Conservation (phyloP, 2,888 invertebrate genomes). For the Plagodis dolabraria region DNA sequence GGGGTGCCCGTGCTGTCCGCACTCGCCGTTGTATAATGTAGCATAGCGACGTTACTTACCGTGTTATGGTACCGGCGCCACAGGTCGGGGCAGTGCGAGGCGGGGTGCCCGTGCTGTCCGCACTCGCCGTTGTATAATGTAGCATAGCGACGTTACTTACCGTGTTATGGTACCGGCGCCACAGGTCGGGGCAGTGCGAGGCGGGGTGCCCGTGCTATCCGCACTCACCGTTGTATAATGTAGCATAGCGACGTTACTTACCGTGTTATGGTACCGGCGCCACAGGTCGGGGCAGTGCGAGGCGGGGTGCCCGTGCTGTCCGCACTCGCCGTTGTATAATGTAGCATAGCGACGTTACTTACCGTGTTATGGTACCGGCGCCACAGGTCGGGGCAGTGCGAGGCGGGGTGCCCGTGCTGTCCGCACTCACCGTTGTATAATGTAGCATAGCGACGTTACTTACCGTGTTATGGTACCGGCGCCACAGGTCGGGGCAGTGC, state of each 20-base stretch:
- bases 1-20: constrained; percentile 87
- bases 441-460: too few species aligned
- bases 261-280: constrained; percentile 91
- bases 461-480: constrained; percentile 89
- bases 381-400: constrained; percentile 90
- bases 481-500: constrained; percentile 90
- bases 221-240: constrained; percentile 86
- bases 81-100: constrained; percentile 87
- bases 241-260: constrained; percentile 44
- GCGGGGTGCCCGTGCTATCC: constrained; percentile 86
- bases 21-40: too few species aligned
- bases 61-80: constrained; percentile 92
- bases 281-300: constrained; percentile 89
- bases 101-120: constrained; percentile 86
- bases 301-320: constrained; percentile 85
- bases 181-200: constrained; percentile 88
- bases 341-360: too few species aligned
- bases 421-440: constrained; percentile 86
- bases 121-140: too few species aligned
- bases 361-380: constrained; percentile 90
- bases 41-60: constrained; percentile 63
- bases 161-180: constrained; percentile 91
- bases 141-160: constrained; percentile 65
- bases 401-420: constrained; percentile 85
- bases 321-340: constrained; percentile 86